These are phyloP conservation scores for Polylopha cassiicola DNA, from an alignment of 2,888 invertebrate species.

Conservation along the genomic window DNA sequence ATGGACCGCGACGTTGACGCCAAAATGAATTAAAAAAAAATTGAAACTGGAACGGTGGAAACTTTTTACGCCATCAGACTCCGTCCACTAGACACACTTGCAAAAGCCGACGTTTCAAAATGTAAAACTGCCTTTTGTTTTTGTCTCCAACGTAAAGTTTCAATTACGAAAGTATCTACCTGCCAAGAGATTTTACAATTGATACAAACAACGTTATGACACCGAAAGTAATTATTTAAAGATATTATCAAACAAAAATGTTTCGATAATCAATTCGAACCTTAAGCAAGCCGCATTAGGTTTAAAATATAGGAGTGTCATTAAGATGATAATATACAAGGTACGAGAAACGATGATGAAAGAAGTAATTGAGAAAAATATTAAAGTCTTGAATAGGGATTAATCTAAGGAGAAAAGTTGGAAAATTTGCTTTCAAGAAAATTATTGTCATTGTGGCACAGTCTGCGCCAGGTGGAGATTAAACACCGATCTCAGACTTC, in stretches of 20 bases:
- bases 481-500: slow-evolving; percentile 19
- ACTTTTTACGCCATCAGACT: slow-evolving; percentile 11
- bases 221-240: too few relatives aligned
- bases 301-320: too few relatives aligned
- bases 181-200: too few relatives aligned
- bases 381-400: slow-evolving; percentile 33
- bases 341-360: slow-evolving; percentile 15
- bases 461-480: slow-evolving; percentile 34
- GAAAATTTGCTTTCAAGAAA: slow-evolving; percentile 43
- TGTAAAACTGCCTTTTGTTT: not conserved
- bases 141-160: not conserved
- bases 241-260: too few relatives aligned
- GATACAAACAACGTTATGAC: too few relatives aligned
- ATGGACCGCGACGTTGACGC: slow-evolving; percentile 1
- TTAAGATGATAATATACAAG: slow-evolving; percentile 14
- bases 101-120: slow-evolving; percentile 7
- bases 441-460: slow-evolving; percentile 45
- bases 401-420: slow-evolving; percentile 40
- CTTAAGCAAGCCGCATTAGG: not conserved
- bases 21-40: slow-evolving; percentile 14
- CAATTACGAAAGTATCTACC: not conserved
- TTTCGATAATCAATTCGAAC: not conserved
- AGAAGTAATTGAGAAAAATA: slow-evolving; percentile 18
- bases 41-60: slow-evolving; percentile 8
- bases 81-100: slow-evolving; percentile 10